Evolutionary conservation across 1,140 invertebrate species (phyloP).

Genomic region (Papilio polyxenes): DNA sequence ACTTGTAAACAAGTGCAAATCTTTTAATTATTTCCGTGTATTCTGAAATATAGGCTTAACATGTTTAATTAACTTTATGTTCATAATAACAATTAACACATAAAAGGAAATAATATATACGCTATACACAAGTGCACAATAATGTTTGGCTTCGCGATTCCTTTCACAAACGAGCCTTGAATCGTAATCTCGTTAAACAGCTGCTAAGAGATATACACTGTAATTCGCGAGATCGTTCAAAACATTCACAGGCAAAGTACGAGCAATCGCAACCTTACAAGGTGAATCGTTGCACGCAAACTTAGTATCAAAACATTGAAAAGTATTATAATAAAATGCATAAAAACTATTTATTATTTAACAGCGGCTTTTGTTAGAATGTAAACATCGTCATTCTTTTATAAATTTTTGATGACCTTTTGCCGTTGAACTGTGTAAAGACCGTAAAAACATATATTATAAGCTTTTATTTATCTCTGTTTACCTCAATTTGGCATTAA

Average conservation of each 20-base stretch:
- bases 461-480: too few species aligned
- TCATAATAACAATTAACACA: constrained; percentile 16
- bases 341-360: not conserved
- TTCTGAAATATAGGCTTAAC: constrained; percentile 4
- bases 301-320: not conserved
- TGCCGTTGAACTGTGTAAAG: not conserved
- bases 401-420: not conserved
- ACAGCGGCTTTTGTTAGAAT: not conserved
- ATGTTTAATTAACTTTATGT: not conserved
- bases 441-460: not conserved
- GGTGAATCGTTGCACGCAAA: constrained; percentile 25
- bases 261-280: constrained; percentile 53
- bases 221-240: constrained; percentile 49
- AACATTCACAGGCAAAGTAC: constrained; percentile 61
- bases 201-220: constrained; percentile 51
- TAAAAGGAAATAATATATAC: constrained; percentile 21
- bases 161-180: constrained; percentile 23
- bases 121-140: constrained; percentile 11
- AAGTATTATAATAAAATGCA: not conserved
- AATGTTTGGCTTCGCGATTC: constrained; percentile 28
- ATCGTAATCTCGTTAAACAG: constrained; percentile 46
- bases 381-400: not conserved
- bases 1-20: not conserved
- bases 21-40: not conserved
- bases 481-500: not conserved